phyloP scores from a whole-genome alignment of 1,140 invertebrate genomes.

The Manduca sexta region DNA sequence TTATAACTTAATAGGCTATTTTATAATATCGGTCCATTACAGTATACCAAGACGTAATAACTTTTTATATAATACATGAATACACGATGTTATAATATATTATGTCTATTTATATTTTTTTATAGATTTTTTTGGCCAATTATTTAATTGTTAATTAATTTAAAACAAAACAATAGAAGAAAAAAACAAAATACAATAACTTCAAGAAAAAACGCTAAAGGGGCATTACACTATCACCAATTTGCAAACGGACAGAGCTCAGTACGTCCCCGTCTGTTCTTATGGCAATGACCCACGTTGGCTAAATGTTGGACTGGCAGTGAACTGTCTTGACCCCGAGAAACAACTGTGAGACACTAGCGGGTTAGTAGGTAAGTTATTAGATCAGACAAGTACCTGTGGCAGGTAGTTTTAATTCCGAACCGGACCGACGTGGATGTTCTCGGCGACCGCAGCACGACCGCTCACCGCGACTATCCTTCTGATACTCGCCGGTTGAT shows the following conservation, averaged over 20 bases:
- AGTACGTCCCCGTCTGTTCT: slow-evolving; percentile 27
- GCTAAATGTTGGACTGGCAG: slow-evolving; percentile 27
- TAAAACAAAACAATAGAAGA: not conserved
- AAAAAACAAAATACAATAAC: not conserved
- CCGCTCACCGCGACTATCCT: slow-evolving; percentile 39
- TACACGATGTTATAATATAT: not conserved
- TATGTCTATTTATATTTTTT: not conserved
- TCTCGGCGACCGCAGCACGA: slow-evolving; percentile 23
- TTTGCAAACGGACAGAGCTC: not conserved
- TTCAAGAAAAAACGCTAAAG: not conserved
- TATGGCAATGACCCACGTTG: slow-evolving; percentile 38
- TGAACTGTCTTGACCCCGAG: slow-evolving; percentile 41
- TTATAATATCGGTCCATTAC: no score
- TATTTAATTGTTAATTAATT: not conserved
- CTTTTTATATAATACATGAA: no score
- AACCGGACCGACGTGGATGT: not conserved
- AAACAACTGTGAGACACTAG: slow-evolving; percentile 22
- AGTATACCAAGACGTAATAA: no score
- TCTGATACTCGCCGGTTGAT: slow-evolving; percentile 33
- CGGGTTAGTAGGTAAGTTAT: slow-evolving; percentile 36
- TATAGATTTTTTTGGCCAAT: not conserved
- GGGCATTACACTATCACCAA: not conserved
- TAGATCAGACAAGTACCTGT: slow-evolving; percentile 26
- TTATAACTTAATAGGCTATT: no score
- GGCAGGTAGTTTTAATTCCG: not conserved